Evolutionary conservation across 2,797 vertebrate genomes (phyloP).

Genomic region (Anniella stebbinsi): DNA sequence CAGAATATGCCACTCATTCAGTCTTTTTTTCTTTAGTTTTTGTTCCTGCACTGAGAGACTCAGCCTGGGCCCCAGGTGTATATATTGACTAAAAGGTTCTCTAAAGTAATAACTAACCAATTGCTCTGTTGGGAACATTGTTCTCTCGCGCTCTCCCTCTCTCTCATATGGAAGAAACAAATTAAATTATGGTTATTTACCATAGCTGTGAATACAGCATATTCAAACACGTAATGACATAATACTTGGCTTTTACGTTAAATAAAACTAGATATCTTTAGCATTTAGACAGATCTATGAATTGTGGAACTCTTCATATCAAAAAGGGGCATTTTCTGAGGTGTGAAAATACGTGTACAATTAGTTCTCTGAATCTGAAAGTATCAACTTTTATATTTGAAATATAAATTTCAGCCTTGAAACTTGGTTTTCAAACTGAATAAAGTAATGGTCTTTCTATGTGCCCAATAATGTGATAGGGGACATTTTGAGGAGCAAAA

Average conservation of each 20-base stretch:
- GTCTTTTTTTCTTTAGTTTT: constrained; percentile 32
- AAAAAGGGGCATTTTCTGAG: not conserved
- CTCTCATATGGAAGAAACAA: constrained; percentile 7
- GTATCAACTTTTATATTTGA: not conserved
- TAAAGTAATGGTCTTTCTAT: not conserved
- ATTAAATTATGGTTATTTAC: constrained; percentile 35
- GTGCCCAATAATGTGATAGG: not conserved
- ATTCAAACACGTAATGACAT: not conserved
- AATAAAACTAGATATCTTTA: constrained; percentile 2
- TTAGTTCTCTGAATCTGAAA: not conserved
- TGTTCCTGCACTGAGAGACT: constrained; percentile 28
- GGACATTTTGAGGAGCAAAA: not conserved
- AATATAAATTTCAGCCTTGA: not conserved
- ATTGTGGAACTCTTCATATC: not conserved
- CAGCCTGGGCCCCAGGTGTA: constrained; percentile 72
- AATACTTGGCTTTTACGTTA: not conserved
- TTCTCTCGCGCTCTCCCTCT: not conserved
- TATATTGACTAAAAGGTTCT: constrained; percentile 72
- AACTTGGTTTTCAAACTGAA: not conserved
- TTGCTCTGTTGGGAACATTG: constrained; percentile 13
- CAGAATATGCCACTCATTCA: constrained; percentile 42
- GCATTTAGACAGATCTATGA: not conserved
- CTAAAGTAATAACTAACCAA: constrained; percentile 44
- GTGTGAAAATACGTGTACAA: not conserved
- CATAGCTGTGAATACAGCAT: not conserved